Evolutionary conservation across 2,797 vertebrate genomes (phyloP).

Genomic region (Neosilurus hyrtlii): DNA sequence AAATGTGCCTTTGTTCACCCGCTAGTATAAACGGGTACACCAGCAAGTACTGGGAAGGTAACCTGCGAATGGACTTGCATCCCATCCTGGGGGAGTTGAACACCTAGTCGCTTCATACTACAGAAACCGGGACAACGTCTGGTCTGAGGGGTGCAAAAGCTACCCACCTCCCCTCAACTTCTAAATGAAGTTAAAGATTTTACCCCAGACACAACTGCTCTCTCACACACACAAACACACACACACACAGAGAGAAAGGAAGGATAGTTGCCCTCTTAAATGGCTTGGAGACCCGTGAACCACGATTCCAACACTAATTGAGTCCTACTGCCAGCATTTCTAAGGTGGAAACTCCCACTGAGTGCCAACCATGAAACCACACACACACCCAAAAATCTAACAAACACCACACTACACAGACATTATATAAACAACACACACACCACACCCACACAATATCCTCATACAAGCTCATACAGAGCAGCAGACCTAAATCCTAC

Average conservation of each 20-base stretch:
- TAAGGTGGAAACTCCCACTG: slow-evolving; percentile 27
- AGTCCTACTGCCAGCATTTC: slow-evolving; percentile 30
- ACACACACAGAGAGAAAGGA: neutral
- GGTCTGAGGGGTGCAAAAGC: too few relatives aligned
- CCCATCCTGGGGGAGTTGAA: too few relatives aligned
- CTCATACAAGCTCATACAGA: neutral
- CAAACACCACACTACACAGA: neutral
- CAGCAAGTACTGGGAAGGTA: too few relatives aligned
- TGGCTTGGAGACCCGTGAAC: slow-evolving; percentile 7
- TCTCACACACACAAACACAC: neutral
- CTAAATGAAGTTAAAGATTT: too few relatives aligned
- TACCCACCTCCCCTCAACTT: too few relatives aligned
- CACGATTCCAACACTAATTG: slow-evolving; percentile 33
- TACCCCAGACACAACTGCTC: neutral
- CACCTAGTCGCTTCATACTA: too few relatives aligned
- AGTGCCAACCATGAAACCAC: slow-evolving; percentile 9
- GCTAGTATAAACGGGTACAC: too few relatives aligned
- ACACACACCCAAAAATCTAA: slow-evolving; percentile 11
- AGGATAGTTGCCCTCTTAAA: neutral
- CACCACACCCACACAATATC: neutral
- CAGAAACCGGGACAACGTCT: too few relatives aligned
- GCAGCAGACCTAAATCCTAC: neutral
- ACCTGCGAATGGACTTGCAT: too few relatives aligned
- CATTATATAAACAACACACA: neutral
- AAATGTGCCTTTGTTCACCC: too few relatives aligned